Evolutionary conservation across 2,888 invertebrate species (phyloP), one percentile per base, ranked within the genome.

Genomic region (Cataglyphis rosenhaueri): DNA sequence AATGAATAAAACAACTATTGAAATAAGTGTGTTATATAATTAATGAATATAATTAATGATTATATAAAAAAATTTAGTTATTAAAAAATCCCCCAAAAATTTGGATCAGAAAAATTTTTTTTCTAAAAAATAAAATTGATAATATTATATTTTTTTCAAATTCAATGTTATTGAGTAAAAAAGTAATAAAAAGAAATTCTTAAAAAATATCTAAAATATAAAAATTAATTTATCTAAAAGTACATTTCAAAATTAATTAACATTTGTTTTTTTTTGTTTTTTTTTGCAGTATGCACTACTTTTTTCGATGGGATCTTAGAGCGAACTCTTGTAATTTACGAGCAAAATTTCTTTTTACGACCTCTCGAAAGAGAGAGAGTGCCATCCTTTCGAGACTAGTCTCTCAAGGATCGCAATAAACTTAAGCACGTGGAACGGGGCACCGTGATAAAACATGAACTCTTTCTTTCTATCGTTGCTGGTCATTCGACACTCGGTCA

Each of bases 401-500:
- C 21, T 61, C 62, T 84, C 71, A 64, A 76, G 62, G 83, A 78
- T 71, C 61, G 61, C 25, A 68, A 85, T 65, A 65, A 79, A 79
- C n/a, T 64, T 55, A 62, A 79, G 82, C 57, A 75, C 81, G 61
- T 25, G 12, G 82, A 62, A 55, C 38, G 29, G 38, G 35, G 48
- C 44, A 18, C 29, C 44, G 6, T 65, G 86, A 88, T 86, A 86
- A 87, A 62, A 38, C 9, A 29, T 32, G 68, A 79, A 84, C 61
- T 70, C n/a, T 62, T 74, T 41, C 52, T 62, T 79, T 84, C 66
- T 74, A 55, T 76, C 83, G 25, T 55, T 64, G 41, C 75, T 55
- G 59, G 89, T 89, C 89, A 91, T 81, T 75, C 78, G 91, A 91
- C 84, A 90, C 86, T 73, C 52, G 76, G 84, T 89, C 90, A 90